phyloP scores from a whole-genome alignment of 2,797 vertebrate species.

The Chrysocyon brachyurus region DNA sequence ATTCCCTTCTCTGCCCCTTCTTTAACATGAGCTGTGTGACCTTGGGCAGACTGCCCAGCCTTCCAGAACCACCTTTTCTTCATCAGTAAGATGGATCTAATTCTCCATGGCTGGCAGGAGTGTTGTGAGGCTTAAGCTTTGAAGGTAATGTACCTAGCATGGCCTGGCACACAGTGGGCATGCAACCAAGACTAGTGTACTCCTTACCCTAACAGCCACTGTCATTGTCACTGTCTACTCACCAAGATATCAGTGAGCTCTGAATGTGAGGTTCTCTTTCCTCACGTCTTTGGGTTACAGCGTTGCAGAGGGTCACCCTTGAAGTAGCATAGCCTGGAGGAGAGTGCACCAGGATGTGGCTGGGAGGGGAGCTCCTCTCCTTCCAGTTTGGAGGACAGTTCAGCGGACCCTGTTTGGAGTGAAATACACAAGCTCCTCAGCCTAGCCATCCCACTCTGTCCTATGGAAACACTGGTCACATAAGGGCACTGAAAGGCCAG shows the following conservation, averaged over 20 bases:
- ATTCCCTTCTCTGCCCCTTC: not conserved
- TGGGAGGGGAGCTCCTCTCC: not conserved
- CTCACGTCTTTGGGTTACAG: not conserved
- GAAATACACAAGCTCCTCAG: not conserved
- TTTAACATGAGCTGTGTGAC: not conserved
- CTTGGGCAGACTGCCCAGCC: not conserved
- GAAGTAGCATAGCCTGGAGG: not conserved
- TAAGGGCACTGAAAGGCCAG: not conserved
- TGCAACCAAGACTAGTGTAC: not conserved
- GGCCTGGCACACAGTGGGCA: not conserved
- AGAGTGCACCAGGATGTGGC: not conserved
- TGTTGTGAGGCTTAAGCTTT: not conserved
- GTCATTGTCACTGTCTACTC: not conserved
- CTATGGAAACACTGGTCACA: not conserved
- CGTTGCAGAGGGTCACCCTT: not conserved
- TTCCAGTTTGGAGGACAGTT: not conserved
- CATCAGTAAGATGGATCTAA: not conserved
- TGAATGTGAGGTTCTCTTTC: not conserved
- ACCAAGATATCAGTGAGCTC: not conserved
- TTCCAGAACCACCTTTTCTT: slow-evolving; percentile 21
- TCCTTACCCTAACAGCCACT: not conserved
- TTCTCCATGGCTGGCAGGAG: not conserved
- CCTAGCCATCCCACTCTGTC: not conserved
- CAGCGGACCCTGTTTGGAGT: not conserved
- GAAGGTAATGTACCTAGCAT: not conserved